Percentiles rank a stretch among this genome's conserved stretches.
phyloP scores from a whole-genome alignment of 2,113 vertebrate species.

The Lasiurus cinereus region DNA sequence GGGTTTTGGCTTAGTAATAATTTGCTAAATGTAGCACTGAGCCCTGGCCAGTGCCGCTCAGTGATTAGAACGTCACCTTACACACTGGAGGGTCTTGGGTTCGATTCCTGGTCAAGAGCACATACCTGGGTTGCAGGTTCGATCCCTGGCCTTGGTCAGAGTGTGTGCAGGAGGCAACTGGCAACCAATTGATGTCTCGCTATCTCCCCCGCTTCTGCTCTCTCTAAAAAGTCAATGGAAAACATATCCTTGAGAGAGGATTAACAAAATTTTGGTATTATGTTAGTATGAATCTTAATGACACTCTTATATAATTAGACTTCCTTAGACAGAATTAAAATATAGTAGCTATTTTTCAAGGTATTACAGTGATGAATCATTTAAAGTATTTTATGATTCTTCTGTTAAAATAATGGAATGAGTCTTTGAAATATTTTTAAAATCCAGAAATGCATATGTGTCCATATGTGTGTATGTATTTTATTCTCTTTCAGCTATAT shows the following conservation, averaged over 20 bases:
- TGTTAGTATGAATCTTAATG: constrained; percentile 49
- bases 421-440: constrained; percentile 42
- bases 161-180: too few species aligned
- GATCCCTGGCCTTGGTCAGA: too few species aligned
- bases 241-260: too few species aligned
- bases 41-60: too few species aligned
- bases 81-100: too few species aligned
- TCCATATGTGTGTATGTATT: not conserved
- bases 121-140: too few species aligned
- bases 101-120: too few species aligned
- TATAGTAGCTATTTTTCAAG: constrained; percentile 43
- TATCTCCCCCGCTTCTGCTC: too few species aligned
- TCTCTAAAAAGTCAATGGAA: too few species aligned
- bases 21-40: not conserved
- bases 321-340: constrained; percentile 61
- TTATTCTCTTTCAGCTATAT: constrained; percentile 67
- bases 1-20: constrained; percentile 31
- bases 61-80: too few species aligned
- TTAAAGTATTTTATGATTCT: constrained; percentile 52
- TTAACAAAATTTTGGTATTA: constrained; percentile 51
- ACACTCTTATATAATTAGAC: not conserved
- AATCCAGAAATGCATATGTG: constrained; percentile 40
- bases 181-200: too few species aligned
- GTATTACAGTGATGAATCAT: constrained; percentile 25
- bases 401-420: constrained; percentile 44